Evolutionary conservation across 2,797 vertebrate species (phyloP).

Genomic region (Arvicola amphibius): DNA sequence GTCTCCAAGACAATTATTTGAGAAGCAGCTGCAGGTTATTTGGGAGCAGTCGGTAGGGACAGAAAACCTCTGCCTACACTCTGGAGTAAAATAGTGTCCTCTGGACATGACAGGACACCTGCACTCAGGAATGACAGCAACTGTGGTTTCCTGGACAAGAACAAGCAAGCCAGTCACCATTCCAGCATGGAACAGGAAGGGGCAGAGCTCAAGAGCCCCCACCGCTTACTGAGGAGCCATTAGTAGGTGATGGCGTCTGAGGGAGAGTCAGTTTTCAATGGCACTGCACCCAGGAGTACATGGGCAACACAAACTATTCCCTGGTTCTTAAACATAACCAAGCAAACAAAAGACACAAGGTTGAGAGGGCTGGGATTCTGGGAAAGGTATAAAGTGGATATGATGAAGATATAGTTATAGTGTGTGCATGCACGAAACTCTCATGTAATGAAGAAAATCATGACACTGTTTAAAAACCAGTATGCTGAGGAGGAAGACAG

Average conservation of each 20-base stretch:
- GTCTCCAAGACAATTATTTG: background rate
- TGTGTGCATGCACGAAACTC: background rate
- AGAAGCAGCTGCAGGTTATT: background rate
- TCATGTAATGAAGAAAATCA: background rate
- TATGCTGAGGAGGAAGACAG: background rate
- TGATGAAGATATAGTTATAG: background rate
- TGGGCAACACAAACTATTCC: background rate
- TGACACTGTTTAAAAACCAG: background rate
- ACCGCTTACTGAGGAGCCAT: background rate
- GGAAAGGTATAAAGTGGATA: background rate
- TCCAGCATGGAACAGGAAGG: background rate
- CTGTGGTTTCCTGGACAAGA: background rate
- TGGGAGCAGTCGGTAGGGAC: background rate
- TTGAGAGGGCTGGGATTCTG: background rate
- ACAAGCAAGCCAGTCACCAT: background rate
- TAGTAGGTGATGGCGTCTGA: background rate
- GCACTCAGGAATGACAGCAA: background rate
- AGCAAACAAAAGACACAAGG: background rate
- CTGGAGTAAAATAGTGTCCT: background rate
- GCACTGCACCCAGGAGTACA: background rate
- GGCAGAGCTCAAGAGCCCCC: too few species aligned
- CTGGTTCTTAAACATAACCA: too few species aligned
- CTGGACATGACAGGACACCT: background rate
- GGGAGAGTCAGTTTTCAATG: background rate
- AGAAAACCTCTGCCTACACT: background rate